Base-by-base conservation (phyloP, 2,113 vertebrate genomes). In the Oncorhynchus kisutch region DNA sequence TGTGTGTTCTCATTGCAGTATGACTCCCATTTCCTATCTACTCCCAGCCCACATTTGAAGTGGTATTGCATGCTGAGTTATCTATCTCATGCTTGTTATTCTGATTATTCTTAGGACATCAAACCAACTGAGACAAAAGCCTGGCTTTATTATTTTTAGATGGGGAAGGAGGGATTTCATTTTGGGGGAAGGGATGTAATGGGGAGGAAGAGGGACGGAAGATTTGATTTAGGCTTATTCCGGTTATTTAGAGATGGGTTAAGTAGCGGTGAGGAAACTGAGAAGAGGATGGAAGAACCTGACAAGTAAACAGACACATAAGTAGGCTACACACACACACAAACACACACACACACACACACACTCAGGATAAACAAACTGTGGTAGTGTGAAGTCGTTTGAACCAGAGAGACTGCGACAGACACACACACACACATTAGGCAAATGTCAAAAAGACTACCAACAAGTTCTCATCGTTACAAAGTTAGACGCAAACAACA, bases 111-210 rank as follows among this genome's bases (percentile, higher is more conserved):
- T 60, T 66, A 54, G 45, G 39, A 62, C 70, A 54, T 72, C 76
- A 77, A 72, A 51, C 70, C 68, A 62, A 71, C 67, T 2, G 34
- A 64, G 60, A 77, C 54, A 71, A 72, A 77, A 67, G 24, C 49
- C 67, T 66, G 57, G 59, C 45, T 64, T 34, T 71, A 70, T 25
- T 76, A 72, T 72, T 71, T 71, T 71, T 51, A 72, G 75, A 72
- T 51, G n/a, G 60, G 49, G 59, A 34, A 5, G 14, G 54, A 45
- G 68, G n/a, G 18, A 65, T n/a, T 13, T 57, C 5, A 25, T 67
- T 67, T 67, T 67, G 65, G 65, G 65, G 65, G 14, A 27, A 13
- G 13, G 65, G 13, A 27, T 14, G 65, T 5, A n/a, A 22, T 11
- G 31, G 18, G 14, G 66, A 9, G 22, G 3, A 67, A 29, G 65